These are phyloP conservation scores for Limnothrissa miodon DNA, from an alignment of 2,113 vertebrate genomes.

Conservation along the genomic window DNA sequence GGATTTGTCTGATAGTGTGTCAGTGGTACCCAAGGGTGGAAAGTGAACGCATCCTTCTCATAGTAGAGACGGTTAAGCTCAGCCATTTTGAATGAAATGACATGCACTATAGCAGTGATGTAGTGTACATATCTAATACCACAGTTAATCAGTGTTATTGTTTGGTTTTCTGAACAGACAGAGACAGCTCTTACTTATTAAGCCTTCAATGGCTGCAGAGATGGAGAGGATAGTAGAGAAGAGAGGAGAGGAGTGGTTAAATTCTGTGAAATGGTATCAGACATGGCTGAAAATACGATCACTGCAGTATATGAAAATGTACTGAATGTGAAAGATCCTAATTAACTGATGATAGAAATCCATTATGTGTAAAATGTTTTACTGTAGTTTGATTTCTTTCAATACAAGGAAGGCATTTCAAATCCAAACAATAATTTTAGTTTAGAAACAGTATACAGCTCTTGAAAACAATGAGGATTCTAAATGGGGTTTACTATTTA, in stretches of 20 bases:
- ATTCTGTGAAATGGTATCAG: constrained; percentile 64
- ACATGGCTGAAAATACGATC: background rate
- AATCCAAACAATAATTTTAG: background rate
- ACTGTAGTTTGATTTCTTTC: background rate
- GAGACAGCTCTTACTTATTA: constrained; percentile 76
- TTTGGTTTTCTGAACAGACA: constrained; percentile 5
- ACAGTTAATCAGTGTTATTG: background rate
- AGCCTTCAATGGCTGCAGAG: constrained; percentile 80
- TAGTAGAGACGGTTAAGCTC: background rate
- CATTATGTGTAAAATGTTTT: background rate
- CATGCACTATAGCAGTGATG: background rate
- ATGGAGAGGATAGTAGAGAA: constrained; percentile 58
- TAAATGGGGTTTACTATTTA: no score
- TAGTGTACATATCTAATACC: background rate
- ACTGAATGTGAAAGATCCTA: background rate
- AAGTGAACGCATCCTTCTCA: background rate
- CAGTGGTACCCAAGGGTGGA: background rate
- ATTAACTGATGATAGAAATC: background rate
- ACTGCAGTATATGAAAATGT: constrained; percentile 27
- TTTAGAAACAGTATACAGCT: no score
- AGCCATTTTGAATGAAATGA: constrained; percentile 9
- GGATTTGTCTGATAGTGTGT: background rate
- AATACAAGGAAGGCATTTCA: background rate
- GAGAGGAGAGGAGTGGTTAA: constrained; percentile 68
- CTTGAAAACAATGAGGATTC: no score